phyloP scores from a whole-genome alignment of 1,140 invertebrate genomes.

The Bombus cullumanus region DNA sequence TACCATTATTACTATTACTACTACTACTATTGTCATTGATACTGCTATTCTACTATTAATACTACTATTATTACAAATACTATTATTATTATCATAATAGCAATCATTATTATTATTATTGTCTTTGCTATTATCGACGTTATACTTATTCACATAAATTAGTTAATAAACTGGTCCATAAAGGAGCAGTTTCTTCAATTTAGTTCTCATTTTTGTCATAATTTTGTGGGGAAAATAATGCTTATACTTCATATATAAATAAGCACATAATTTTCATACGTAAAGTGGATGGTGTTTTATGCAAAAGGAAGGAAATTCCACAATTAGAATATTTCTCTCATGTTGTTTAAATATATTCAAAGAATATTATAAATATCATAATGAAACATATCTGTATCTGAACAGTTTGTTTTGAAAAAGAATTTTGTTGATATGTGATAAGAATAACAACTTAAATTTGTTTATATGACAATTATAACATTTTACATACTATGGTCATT shows the following conservation, averaged over 20 bases:
- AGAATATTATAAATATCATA: slow-evolving; percentile 41
- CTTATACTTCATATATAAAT: slow-evolving; percentile 47
- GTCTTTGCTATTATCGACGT: slow-evolving; percentile 67
- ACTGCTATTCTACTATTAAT: slow-evolving; percentile 40
- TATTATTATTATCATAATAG: not conserved
- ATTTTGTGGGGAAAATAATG: slow-evolving; percentile 49
- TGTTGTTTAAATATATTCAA: slow-evolving; percentile 44
- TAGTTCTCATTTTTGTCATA: slow-evolving; percentile 47
- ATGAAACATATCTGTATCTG: slow-evolving; percentile 48
- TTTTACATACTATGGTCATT: slow-evolving; percentile 21
- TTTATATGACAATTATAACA: slow-evolving; percentile 17
- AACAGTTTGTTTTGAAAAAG: slow-evolving; percentile 30
- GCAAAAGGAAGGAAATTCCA: slow-evolving; percentile 7
- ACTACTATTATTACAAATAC: slow-evolving; percentile 5
- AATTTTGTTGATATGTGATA: slow-evolving; percentile 29
- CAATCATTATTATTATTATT: not conserved
- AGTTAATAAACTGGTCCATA: slow-evolving; percentile 76
- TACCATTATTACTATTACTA: slow-evolving; percentile 23
- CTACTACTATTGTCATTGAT: slow-evolving; percentile 31
- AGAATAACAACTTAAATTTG: slow-evolving; percentile 37
- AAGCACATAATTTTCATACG: slow-evolving; percentile 51
- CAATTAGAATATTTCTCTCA: slow-evolving; percentile 39
- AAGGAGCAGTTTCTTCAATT: slow-evolving; percentile 61
- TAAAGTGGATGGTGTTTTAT: slow-evolving; percentile 57
- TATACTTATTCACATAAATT: slow-evolving; percentile 73